These are phyloP conservation scores for Emys orbicularis DNA, from an alignment of 2,797 vertebrate species.

Conservation along the genomic window DNA sequence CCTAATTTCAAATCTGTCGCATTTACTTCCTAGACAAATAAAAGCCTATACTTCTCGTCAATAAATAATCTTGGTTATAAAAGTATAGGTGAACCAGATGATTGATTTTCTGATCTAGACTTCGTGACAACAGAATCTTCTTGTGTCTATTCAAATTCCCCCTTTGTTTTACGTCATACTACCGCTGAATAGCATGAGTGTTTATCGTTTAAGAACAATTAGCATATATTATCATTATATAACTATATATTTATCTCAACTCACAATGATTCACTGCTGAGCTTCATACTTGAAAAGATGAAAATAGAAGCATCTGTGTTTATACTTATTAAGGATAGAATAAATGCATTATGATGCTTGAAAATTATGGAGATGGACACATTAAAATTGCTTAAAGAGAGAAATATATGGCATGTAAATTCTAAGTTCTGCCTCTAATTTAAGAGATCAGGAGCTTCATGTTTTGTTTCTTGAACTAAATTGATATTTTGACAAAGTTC, in stretches of 20 bases:
- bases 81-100: neutral
- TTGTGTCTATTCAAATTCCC: neutral
- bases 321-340: neutral
- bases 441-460: rapidly evolving
- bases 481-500: neutral
- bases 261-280: neutral
- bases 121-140: neutral
- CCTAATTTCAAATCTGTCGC: neutral
- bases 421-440: neutral
- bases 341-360: rapidly evolving
- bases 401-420: neutral
- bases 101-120: neutral
- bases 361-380: neutral
- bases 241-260: neutral
- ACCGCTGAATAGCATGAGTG: neutral
- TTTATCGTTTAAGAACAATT: neutral
- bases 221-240: neutral
- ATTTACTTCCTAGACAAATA: neutral
- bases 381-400: neutral
- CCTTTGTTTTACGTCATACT: neutral
- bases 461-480: neutral
- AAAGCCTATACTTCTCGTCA: neutral
- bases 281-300: neutral
- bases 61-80: constrained; percentile 18
- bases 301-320: neutral